Base-by-base conservation (phyloP, 2,888 invertebrate species). In the Leucania comma region DNA sequence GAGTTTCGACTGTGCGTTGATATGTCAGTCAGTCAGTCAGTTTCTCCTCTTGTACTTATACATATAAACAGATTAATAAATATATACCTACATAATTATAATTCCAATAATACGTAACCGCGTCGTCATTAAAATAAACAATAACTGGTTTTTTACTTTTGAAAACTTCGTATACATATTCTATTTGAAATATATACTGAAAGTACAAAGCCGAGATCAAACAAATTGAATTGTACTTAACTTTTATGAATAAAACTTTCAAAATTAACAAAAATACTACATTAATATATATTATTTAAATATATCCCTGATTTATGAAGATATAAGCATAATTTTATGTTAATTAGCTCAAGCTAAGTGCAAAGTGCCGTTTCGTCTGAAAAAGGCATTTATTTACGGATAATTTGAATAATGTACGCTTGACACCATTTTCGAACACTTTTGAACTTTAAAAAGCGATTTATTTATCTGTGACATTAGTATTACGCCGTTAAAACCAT, bases 381-480 rank as follows among this genome's bases (percentile, higher is more conserved):
- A 75, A 79, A 81, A 69, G 75, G 62, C 51, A 62, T 74, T 78
- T 77, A n/a, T 75, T 68, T 64, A 77, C 77, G 65, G 24, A 69
- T 75, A 48, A 82, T 83, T 83, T 85, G 57, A 78, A 81, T 85
- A 83, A 85, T 73, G 51, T 69, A 72, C 57, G 53, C 70, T 76
- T 78, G 71, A 78, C 78, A 78, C 65, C 72, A 58, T 80, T 85
- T 74, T 42, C 35, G 38, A 75, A 71, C 50, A 66, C 14, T 66
- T 60, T 66, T 61, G 26, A 42, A 61, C 58, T 59, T 63, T 38
- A 38, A 67, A 61, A 57, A 65, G 58, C 62, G 17, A 80, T 65
- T 68, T 66, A 68, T 80, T 68, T 63, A 82, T 71, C 80, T 70
- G 24, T 82, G 72, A 60, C 50, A 75, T 75, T 80, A 75, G 61